Evolutionary conservation across 2,113 vertebrate genomes (phyloP).

Genomic region (Herpetotheres cachinnans): DNA sequence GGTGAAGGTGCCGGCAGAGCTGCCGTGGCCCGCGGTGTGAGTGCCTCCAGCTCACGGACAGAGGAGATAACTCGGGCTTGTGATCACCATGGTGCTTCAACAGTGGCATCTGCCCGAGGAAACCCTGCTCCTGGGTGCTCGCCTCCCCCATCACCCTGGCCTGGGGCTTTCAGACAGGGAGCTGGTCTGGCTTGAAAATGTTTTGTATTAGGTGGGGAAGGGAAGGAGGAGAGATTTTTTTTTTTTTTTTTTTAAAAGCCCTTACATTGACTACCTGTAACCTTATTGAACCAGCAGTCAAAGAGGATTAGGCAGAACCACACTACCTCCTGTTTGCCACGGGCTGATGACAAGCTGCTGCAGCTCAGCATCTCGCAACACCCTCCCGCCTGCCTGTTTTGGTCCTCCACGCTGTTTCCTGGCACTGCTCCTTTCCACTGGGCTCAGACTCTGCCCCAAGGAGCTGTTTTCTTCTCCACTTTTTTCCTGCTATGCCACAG

Average conservation of each 20-base stretch:
- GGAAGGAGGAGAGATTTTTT: not conserved
- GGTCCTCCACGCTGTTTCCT: rapidly evolving
- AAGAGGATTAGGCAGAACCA: not conserved
- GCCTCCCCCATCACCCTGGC: rapidly evolving
- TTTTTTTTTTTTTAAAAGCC: not conserved
- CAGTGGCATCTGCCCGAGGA: not conserved
- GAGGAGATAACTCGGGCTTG: not conserved
- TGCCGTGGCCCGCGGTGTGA: rapidly evolving
- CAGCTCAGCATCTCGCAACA: not conserved
- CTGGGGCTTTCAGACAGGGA: no score
- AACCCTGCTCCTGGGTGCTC: not conserved
- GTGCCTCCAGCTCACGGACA: not conserved
- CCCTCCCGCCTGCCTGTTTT: not conserved
- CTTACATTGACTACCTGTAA: not conserved
- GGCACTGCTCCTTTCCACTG: not conserved
- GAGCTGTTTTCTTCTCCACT: not conserved
- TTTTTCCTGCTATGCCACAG: not conserved
- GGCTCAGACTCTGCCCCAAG: not conserved
- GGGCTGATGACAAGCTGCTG: not conserved
- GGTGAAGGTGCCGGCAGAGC: not conserved
- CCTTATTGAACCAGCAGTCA: not conserved
- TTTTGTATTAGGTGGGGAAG: not conserved
- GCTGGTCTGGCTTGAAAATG: not conserved
- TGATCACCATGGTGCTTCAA: rapidly evolving
- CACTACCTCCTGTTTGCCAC: not conserved